These are phyloP conservation scores for Watsonalla binaria DNA, from an alignment of 2,888 invertebrate species.

Conservation along the genomic window DNA sequence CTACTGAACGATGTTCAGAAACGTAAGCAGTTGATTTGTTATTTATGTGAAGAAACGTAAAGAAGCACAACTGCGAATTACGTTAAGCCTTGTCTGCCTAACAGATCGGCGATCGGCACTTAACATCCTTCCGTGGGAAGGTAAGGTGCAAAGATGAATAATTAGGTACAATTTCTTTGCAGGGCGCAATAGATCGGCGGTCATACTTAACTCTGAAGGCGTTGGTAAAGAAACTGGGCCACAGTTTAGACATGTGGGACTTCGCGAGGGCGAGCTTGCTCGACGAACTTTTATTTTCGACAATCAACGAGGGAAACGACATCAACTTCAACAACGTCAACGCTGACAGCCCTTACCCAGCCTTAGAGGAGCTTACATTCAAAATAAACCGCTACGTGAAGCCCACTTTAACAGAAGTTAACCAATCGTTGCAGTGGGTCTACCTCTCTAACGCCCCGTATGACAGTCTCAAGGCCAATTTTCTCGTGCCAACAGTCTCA, in stretches of 20 bases:
- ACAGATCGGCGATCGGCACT: no score
- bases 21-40: no score
- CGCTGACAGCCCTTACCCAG: constrained; percentile 42
- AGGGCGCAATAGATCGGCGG: constrained; percentile 57
- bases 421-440: constrained; percentile 50
- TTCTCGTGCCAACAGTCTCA: constrained; percentile 52
- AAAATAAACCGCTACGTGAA: constrained; percentile 58
- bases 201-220: constrained; percentile 37
- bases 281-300: constrained; percentile 35
- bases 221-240: constrained; percentile 37
- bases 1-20: no score
- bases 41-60: no score
- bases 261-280: constrained; percentile 35
- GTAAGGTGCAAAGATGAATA: not conserved
- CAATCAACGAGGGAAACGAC: constrained; percentile 34
- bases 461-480: constrained; percentile 40
- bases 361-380: constrained; percentile 32
- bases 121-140: no score
- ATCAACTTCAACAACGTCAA: constrained; percentile 64
- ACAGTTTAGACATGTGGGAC: constrained; percentile 40
- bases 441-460: constrained; percentile 47
- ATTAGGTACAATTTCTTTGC: constrained; percentile 16
- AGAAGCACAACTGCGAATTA: no score
- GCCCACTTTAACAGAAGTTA: constrained; percentile 51
- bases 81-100: no score